These are phyloP conservation scores for Biston stratarius DNA, from an alignment of 2,888 invertebrate genomes.

Conservation along the genomic window DNA sequence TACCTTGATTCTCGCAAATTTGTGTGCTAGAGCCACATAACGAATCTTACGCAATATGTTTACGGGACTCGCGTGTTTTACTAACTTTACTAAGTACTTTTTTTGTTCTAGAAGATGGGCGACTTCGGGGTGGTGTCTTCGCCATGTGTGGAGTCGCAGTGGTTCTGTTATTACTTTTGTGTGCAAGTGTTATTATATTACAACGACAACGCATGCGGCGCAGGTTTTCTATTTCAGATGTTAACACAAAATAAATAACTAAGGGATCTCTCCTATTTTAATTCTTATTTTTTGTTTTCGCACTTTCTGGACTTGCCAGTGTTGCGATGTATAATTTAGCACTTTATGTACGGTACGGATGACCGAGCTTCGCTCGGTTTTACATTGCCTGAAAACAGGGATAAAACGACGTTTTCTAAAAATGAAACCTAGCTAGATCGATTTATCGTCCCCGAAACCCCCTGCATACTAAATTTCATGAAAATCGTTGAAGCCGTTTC, in stretches of 20 bases:
- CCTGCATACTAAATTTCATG: no score
- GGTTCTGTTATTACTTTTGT: slow-evolving; percentile 78
- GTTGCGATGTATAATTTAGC: no score
- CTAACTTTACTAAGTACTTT: neutral
- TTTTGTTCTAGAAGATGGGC: slow-evolving; percentile 67
- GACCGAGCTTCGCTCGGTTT: no score
- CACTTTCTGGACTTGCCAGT: neutral
- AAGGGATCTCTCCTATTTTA: neutral
- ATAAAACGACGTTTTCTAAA: no score
- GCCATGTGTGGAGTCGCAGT: slow-evolving; percentile 86
- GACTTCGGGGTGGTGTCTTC: slow-evolving; percentile 87
- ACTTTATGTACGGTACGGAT: no score
- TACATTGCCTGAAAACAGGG: no score
- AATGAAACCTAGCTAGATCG: no score
- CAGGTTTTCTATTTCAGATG: slow-evolving; percentile 59
- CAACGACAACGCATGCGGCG: slow-evolving; percentile 64
- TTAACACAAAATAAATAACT: slow-evolving; percentile 51
- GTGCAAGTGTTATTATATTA: slow-evolving; percentile 83
- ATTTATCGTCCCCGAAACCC: no score
- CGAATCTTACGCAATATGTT: no score
- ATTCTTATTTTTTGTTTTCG: neutral
- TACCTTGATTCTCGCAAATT: no score
- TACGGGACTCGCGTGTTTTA: neutral
- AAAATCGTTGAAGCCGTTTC: no score
- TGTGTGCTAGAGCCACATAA: no score